Evolutionary conservation across 2,888 invertebrate genomes (phyloP).

Genomic region (Andrena bicolor): DNA sequence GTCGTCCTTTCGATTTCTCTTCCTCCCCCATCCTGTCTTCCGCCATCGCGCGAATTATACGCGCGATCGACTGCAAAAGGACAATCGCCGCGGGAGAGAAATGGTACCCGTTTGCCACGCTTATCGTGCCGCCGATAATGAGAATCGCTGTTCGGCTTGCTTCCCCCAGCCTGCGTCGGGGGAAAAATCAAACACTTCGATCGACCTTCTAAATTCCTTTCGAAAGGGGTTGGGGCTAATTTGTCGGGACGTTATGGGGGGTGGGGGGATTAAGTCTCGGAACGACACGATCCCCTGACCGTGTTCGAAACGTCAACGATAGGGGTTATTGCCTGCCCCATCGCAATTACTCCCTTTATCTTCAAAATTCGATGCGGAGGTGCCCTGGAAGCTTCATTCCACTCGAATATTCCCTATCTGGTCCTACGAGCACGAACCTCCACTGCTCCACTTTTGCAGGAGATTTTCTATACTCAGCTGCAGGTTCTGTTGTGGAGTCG

Average conservation of each 20-base stretch:
- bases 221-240: slow-evolving; percentile 25
- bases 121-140: slow-evolving; percentile 66
- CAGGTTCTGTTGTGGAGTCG: too few relatives aligned
- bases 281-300: neutral
- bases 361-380: slow-evolving; percentile 1
- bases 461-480: too few relatives aligned
- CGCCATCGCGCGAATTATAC: slow-evolving; percentile 65
- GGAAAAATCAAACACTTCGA: slow-evolving; percentile 53
- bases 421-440: too few relatives aligned
- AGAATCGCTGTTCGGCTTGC: slow-evolving; percentile 45
- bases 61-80: slow-evolving; percentile 62
- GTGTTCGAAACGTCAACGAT: neutral
- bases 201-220: slow-evolving; percentile 42
- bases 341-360: neutral
- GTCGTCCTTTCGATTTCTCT: slow-evolving; percentile 5
- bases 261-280: neutral
- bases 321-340: neutral
- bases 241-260: neutral
- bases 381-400: neutral
- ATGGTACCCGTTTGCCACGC: slow-evolving; percentile 59
- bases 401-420: neutral
- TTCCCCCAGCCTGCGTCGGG: slow-evolving; percentile 1
- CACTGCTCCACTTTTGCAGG: too few relatives aligned
- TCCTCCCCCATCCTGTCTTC: neutral
- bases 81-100: slow-evolving; percentile 62